A percentile compares a stretch with the other conserved stretches of the same genome.
Evolutionary conservation across 2,888 invertebrate genomes (phyloP).

Genomic region (Pandemis heparana): DNA sequence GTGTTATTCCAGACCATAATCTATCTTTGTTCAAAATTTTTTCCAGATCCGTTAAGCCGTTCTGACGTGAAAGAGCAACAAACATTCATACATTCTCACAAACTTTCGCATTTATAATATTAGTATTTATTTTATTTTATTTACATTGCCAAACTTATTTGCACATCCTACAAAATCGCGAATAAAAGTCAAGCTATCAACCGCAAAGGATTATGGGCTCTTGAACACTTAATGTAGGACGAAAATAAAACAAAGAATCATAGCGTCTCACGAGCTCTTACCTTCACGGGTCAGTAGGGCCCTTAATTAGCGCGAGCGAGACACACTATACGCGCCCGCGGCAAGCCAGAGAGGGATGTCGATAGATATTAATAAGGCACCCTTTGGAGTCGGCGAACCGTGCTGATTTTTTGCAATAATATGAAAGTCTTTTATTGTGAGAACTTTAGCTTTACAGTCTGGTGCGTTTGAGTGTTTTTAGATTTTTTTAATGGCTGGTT

Average conservation of each 20-base stretch:
- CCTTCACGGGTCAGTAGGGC: slow-evolving; percentile 75
- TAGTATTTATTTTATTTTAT: no score
- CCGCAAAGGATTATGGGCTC: slow-evolving; percentile 55
- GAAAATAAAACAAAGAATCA: slow-evolving; percentile 78
- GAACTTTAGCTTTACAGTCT: slow-evolving; percentile 72
- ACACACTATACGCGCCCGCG: slow-evolving; percentile 51
- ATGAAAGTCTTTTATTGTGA: slow-evolving; percentile 62
- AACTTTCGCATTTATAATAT: no score
- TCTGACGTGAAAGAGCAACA: no score
- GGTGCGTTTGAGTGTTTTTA: slow-evolving; percentile 58
- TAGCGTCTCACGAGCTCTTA: slow-evolving; percentile 73
- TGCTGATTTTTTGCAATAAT: slow-evolving; percentile 74
- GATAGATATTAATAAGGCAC: slow-evolving; percentile 72
- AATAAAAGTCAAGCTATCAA: slow-evolving; percentile 63
- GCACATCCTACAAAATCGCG: slow-evolving; percentile 45
- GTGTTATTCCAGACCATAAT: no score
- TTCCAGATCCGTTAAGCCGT: no score
- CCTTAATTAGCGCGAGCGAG: slow-evolving; percentile 73
- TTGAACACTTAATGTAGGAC: slow-evolving; percentile 60
- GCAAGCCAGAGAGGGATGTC: slow-evolving; percentile 57
- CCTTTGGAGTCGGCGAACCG: slow-evolving; percentile 71
- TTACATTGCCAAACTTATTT: background rate
- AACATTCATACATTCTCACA: no score
- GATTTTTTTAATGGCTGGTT: slow-evolving; percentile 45
- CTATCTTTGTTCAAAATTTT: no score